Evolutionary conservation across 2,113 vertebrate species (phyloP).

Genomic region (Uria aalge): DNA sequence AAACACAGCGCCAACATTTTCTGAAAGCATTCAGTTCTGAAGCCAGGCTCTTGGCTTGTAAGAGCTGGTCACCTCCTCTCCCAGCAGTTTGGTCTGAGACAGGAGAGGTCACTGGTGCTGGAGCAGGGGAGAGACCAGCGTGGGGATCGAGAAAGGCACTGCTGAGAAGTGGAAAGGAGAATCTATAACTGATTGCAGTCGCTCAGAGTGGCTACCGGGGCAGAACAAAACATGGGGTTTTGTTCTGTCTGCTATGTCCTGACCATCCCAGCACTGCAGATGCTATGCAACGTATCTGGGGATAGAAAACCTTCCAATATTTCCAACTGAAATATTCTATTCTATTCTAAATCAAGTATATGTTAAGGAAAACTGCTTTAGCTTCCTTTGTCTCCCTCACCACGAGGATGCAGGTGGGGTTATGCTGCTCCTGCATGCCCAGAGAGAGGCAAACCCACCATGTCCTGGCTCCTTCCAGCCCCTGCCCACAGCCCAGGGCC

Average conservation of each 20-base stretch:
- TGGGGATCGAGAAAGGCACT: background rate
- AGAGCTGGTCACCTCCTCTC: background rate
- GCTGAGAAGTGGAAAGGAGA: background rate
- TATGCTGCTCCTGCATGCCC: background rate
- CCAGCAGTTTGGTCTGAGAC: background rate
- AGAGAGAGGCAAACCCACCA: background rate
- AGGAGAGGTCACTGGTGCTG: background rate
- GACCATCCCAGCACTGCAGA: background rate
- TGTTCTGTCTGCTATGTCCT: background rate
- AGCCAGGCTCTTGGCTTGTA: background rate
- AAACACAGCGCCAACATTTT: rapidly evolving
- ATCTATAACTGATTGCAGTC: background rate
- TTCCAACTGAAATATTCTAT: background rate
- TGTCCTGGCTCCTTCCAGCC: background rate
- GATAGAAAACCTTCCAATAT: background rate
- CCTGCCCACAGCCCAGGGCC: background rate
- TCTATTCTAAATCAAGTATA: background rate
- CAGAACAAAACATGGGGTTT: rapidly evolving
- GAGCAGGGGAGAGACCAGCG: background rate
- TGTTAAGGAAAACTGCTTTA: background rate
- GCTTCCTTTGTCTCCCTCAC: background rate
- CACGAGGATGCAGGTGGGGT: background rate
- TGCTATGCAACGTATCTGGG: rapidly evolving
- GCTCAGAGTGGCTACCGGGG: rapidly evolving
- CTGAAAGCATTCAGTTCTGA: background rate